Percentiles rank a stretch among this genome's conserved stretches.
Conservation (phyloP, 1,140 invertebrate genomes). For the Parasteatoda tepidariorum region DNA sequence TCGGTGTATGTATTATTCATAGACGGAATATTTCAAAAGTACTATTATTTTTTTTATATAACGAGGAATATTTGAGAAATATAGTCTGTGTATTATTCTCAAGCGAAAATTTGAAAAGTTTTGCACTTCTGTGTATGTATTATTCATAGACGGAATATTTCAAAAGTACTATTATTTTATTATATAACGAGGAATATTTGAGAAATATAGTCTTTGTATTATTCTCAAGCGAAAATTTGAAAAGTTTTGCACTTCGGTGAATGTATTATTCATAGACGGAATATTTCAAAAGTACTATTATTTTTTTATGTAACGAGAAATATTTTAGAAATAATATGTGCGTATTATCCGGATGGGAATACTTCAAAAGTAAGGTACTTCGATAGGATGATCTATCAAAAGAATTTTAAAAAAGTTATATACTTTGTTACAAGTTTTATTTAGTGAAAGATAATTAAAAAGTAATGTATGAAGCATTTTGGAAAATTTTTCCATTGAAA, state of each 20-base stretch:
- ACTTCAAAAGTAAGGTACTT: background rate
- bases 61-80: background rate
- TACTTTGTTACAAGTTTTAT: no score
- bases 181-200: background rate
- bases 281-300: background rate
- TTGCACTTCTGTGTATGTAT: background rate
- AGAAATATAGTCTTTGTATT: background rate
- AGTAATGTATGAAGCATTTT: no score
- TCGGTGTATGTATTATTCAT: background rate
- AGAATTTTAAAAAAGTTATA: no score
- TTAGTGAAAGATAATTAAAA: no score
- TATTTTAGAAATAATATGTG: background rate
- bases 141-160: background rate
- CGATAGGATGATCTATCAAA: no score
- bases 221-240: background rate
- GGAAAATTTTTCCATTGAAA: no score
- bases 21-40: background rate
- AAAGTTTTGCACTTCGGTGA: background rate
- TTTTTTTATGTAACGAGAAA: background rate
- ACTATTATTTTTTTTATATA: background rate
- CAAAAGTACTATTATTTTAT: background rate
- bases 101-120: background rate
- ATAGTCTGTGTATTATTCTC: background rate
- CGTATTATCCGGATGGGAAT: background rate
- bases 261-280: background rate